Percentiles rank a stretch among this genome's conserved stretches.
Evolutionary conservation across 2,888 invertebrate species (phyloP).

Genomic region (Autographa pulchrina): DNA sequence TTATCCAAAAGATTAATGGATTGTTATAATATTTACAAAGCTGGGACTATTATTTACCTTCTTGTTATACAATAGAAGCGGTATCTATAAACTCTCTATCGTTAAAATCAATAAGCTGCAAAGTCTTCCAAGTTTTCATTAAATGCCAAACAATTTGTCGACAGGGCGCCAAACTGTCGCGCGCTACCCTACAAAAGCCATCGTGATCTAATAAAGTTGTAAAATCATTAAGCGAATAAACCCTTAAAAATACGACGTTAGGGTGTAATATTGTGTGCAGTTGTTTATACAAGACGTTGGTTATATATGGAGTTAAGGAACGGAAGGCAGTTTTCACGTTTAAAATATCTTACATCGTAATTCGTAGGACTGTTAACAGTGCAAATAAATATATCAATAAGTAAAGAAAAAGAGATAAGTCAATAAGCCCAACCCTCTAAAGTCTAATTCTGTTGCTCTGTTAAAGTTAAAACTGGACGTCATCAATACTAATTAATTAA

Average conservation of each 20-base stretch:
- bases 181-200: constrained; percentile 33
- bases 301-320: constrained; percentile 11
- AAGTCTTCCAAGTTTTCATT: constrained; percentile 41
- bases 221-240: constrained; percentile 23
- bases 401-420: not conserved
- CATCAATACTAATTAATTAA: not conserved
- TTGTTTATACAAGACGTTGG: constrained; percentile 12
- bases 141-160: constrained; percentile 51
- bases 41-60: not conserved
- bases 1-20: constrained; percentile 2
- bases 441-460: not conserved
- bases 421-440: not conserved
- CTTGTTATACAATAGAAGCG: not conserved
- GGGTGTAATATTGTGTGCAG: constrained; percentile 30
- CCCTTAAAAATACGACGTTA: constrained; percentile 35
- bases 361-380: not conserved
- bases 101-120: constrained; percentile 23
- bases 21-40: not conserved
- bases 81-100: not conserved
- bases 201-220: constrained; percentile 51
- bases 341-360: not conserved
- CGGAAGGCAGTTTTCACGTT: not conserved
- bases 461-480: not conserved
- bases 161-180: constrained; percentile 64
- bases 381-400: not conserved